Percentiles rank a stretch among this genome's conserved stretches.
Conservation (phyloP, 2,113 vertebrate species). For the Dermatemys mawii region DNA sequence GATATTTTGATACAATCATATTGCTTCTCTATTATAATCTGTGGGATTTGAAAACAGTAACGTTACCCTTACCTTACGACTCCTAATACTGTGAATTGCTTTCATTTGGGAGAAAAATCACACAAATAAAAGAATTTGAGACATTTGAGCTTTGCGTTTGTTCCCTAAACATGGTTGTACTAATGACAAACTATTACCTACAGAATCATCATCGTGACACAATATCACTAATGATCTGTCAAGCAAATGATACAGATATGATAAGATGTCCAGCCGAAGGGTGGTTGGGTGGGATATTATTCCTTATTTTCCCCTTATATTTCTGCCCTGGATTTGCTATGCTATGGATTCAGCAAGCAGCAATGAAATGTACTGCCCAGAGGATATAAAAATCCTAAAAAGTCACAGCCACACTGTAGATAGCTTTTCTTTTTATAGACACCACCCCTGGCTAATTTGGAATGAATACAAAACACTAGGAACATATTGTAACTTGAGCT, state of each 20-base stretch:
- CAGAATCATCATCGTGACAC: background rate
- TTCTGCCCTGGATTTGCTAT: background rate
- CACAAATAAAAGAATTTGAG: background rate
- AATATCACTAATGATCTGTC: background rate
- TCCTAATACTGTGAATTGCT: background rate
- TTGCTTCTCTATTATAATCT: background rate
- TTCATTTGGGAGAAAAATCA: background rate
- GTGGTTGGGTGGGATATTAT: background rate
- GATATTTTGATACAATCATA: background rate
- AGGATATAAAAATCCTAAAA: background rate
- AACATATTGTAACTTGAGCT: background rate
- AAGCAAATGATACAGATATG: fast-evolving
- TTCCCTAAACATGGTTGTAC: background rate
- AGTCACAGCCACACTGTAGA: background rate
- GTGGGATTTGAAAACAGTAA: background rate
- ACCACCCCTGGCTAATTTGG: background rate
- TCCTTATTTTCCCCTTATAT: background rate
- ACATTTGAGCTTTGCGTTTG: background rate
- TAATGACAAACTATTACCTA: background rate
- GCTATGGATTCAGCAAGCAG: background rate
- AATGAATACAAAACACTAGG: background rate
- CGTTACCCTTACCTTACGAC: background rate
- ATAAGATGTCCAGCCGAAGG: background rate
- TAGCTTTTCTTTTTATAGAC: background rate
- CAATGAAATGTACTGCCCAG: background rate